These are phyloP conservation scores for Scolopax bukidnonensis DNA, from an alignment of 2,797 vertebrate genomes.

Conservation along the genomic window DNA sequence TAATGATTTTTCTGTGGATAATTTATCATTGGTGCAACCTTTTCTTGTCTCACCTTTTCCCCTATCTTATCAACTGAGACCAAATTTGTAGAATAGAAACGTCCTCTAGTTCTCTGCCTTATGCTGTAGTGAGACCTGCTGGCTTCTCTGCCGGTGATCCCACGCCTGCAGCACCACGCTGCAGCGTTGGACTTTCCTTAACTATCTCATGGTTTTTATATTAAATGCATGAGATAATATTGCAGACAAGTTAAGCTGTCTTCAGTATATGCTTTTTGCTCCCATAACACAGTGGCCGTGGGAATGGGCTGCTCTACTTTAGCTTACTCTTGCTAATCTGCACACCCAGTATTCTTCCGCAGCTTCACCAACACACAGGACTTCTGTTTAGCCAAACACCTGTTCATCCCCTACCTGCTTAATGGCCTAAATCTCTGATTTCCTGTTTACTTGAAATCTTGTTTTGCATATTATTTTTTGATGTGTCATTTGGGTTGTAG, in stretches of 20 bases:
- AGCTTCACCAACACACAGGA: neutral
- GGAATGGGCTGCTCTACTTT: neutral
- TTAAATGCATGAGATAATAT: neutral
- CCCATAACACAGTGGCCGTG: accelerated
- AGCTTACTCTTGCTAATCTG: neutral
- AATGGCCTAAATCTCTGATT: neutral
- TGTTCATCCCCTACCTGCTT: neutral
- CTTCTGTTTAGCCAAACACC: neutral
- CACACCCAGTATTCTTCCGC: neutral
- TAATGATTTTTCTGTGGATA: neutral
- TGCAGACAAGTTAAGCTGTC: neutral
- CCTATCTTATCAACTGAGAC: neutral
- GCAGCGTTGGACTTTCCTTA: accelerated
- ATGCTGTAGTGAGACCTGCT: neutral
- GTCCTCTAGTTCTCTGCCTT: neutral
- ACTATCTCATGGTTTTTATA: neutral
- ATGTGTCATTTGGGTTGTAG: neutral
- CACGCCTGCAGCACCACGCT: neutral
- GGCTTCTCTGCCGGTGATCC: neutral
- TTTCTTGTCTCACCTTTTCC: neutral
- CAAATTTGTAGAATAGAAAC: neutral
- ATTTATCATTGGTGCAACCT: neutral
- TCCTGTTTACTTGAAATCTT: neutral
- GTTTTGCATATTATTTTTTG: neutral
- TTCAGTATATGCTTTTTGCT: neutral